These are phyloP conservation scores for Intoshia linei DNA, from an alignment of 1,140 invertebrate genomes.

Conservation along the genomic window DNA sequence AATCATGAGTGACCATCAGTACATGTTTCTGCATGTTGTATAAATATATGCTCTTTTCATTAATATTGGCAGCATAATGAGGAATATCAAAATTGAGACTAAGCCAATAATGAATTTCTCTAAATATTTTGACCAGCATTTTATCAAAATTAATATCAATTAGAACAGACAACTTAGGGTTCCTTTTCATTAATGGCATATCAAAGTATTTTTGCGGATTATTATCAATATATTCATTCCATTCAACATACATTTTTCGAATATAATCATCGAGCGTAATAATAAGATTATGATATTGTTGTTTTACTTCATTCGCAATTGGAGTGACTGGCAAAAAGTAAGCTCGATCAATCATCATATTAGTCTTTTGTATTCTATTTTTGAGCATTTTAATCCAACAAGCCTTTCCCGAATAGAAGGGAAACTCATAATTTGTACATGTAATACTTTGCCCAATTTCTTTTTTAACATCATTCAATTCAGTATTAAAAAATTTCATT, in stretches of 20 bases:
- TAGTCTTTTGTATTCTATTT: slow-evolving; percentile 28
- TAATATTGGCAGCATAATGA: slow-evolving; percentile 26
- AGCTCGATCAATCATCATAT: slow-evolving; percentile 31
- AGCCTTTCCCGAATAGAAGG: slow-evolving; percentile 35
- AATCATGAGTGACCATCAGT: slow-evolving; percentile 36
- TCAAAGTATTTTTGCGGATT: slow-evolving; percentile 7
- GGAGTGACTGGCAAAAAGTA: slow-evolving; percentile 35
- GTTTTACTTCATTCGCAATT: slow-evolving; percentile 33
- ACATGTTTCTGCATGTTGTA: slow-evolving; percentile 37
- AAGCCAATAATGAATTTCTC: slow-evolving; percentile 36
- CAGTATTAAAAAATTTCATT: slow-evolving; percentile 39
- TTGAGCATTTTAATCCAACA: slow-evolving; percentile 31
- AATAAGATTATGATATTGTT: slow-evolving; percentile 32
- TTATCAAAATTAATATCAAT: too few relatives aligned
- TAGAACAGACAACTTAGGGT: too few relatives aligned
- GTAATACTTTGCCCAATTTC: slow-evolving; percentile 31
- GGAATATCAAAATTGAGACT: slow-evolving; percentile 33
- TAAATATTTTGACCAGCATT: slow-evolving; percentile 28
- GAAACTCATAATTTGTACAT: slow-evolving; percentile 29
- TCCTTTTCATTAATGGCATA: too few relatives aligned
- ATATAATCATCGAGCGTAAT: slow-evolving; percentile 32
- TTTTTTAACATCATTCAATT: slow-evolving; percentile 37
- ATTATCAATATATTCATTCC: slow-evolving; percentile 28
- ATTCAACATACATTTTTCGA: slow-evolving; percentile 30
- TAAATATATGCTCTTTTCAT: slow-evolving; percentile 30